phyloP scores from a whole-genome alignment of 2,888 invertebrate species.

The Epsilonema sp. region DNA sequence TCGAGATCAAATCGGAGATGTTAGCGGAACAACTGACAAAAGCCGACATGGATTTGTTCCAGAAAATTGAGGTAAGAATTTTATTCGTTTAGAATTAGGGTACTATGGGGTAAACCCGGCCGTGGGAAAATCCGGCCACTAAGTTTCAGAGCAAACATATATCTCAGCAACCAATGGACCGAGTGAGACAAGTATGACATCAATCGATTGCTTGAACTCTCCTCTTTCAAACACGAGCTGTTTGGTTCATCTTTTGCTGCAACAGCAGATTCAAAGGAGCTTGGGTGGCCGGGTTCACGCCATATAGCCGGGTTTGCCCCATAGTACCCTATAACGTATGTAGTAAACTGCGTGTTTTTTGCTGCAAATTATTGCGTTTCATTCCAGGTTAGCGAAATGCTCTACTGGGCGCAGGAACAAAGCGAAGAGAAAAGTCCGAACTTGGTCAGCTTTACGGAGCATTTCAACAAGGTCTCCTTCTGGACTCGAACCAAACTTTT shows the following conservation, averaged over 20 bases:
- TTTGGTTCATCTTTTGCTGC: too few relatives aligned
- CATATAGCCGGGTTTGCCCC: too few relatives aligned
- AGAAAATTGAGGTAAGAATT: constrained; percentile 60
- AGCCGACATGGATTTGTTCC: constrained; percentile 78
- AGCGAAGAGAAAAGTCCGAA: constrained; percentile 91
- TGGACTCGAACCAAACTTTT: constrained; percentile 75
- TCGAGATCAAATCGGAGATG: constrained; percentile 80
- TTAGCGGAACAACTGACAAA: constrained; percentile 96
- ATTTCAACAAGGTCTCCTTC: constrained; percentile 60
- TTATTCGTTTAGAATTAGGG: too few relatives aligned
- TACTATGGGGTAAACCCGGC: too few relatives aligned
- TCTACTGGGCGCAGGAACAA: constrained; percentile 92
- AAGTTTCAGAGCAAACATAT: too few relatives aligned
- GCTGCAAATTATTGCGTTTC: constrained; percentile 1
- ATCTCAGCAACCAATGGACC: too few relatives aligned
- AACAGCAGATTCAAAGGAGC: too few relatives aligned
- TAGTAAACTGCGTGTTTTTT: background rate
- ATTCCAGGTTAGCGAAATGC: constrained; percentile 61
- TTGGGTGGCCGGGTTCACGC: too few relatives aligned
- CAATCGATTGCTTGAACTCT: too few relatives aligned
- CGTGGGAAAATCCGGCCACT: too few relatives aligned
- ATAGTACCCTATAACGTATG: background rate
- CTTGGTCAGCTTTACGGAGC: constrained; percentile 84
- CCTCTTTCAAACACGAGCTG: too few relatives aligned
- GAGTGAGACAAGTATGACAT: too few relatives aligned